Base-by-base conservation (phyloP, 1,140 invertebrate genomes). In the Drosophila orena region DNA sequence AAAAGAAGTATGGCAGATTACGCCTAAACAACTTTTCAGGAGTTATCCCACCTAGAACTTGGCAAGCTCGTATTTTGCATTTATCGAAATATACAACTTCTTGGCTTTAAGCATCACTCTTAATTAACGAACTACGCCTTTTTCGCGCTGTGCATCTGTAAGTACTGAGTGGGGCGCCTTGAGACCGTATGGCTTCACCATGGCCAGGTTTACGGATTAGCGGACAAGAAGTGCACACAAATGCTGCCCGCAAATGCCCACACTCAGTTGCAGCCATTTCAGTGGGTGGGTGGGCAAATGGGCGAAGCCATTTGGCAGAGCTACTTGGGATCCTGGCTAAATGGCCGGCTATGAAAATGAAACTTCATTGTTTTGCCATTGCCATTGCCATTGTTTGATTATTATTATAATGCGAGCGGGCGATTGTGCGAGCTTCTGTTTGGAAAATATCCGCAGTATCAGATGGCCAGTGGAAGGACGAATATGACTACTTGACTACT, bases 131-230 rank as follows among this genome's bases (percentile, higher is more conserved):
- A 15, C 38, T 6, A 27, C 2, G 27, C n/a, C 15, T 11, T 11
- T 44, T 52, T 52, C 30, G 8, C 30, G 2, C 4, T 17, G 30
- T 52, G 47, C 10, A 15, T 6, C n/a, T 49, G 30, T 20, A 43
- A 68, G 35, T 35, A 74, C 40, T 46, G 47, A 64, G 35, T 56
- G 53, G 17, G 44, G 46, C 20, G 34, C 37, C 59, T 34, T 22
- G 44, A 37, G 60, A 52, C 46, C 42, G 22, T 64, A 65, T 40
- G 60, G 40, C 60, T 43, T 34, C 60, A 24, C 66, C 55, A 57
- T 49, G 58, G 49, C 54, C 74, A 60, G 79, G 81, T 78, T 86
- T 78, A 66, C 74, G 61, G 78, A 86, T 86, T 74, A 79, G 59
- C 81, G 62, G 57, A 60, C 66, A 74, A 34, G 56, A 69, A 80